Percentiles rank a stretch among this genome's conserved stretches.
phyloP scores from a whole-genome alignment of 2,113 vertebrate species.

The Sigmodon hispidus region DNA sequence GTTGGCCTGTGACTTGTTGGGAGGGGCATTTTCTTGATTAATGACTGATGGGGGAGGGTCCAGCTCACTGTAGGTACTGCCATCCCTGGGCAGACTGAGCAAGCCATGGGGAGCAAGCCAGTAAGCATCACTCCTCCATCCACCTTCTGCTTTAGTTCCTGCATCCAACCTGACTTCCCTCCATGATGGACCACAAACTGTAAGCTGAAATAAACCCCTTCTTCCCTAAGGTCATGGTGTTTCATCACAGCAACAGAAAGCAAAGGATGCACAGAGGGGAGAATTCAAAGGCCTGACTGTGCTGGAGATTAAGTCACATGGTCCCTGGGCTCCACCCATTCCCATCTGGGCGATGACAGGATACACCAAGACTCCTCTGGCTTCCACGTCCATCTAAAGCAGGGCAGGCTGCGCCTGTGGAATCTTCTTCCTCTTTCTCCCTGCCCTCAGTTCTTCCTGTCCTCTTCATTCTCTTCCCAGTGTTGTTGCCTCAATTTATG shows the following conservation, averaged over 20 bases:
- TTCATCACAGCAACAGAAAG: not conserved
- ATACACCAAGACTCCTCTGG: not conserved
- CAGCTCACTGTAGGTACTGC: not conserved
- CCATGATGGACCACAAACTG: not conserved
- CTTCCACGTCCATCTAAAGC: not conserved
- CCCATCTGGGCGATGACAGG: not conserved
- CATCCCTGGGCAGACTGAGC: not conserved
- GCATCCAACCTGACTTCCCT: not conserved
- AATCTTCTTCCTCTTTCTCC: not conserved
- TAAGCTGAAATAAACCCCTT: not conserved
- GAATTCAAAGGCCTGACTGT: not conserved
- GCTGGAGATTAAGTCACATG: not conserved
- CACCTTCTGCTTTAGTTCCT: not conserved
- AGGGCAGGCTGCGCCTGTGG: not conserved
- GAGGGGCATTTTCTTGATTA: not conserved
- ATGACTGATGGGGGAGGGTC: too few relatives aligned
- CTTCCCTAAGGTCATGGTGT: not conserved
- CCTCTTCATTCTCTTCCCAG: not conserved
- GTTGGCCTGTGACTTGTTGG: not conserved
- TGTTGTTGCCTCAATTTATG: not conserved
- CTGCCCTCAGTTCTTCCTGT: too few relatives aligned
- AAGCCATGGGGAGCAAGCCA: not conserved
- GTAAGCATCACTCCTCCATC: not conserved
- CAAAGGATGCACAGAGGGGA: not conserved
- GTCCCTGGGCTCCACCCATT: not conserved